These are phyloP conservation scores for Neogobius melanostomus DNA, from an alignment of 2,113 vertebrate genomes.

Conservation along the genomic window DNA sequence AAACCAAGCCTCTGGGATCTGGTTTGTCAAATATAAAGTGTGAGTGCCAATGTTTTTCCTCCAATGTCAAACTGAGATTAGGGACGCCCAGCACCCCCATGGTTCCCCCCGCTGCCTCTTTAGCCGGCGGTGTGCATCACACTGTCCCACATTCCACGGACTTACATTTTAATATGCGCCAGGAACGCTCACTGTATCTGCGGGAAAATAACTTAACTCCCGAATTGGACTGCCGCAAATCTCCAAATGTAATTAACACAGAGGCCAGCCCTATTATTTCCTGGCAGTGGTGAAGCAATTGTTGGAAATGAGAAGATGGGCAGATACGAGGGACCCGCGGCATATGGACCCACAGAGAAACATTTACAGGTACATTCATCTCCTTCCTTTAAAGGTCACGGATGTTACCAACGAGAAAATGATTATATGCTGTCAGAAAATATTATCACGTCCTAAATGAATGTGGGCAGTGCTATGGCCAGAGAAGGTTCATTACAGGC, in stretches of 20 bases:
- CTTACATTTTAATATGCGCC: constrained; percentile 61
- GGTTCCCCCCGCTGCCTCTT: constrained; percentile 6
- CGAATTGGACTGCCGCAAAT: constrained; percentile 41
- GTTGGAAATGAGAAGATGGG: constrained; percentile 57
- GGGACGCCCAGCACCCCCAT: constrained; percentile 24
- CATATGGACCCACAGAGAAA: constrained; percentile 7
- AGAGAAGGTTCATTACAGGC: too few species aligned
- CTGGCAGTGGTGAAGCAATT: constrained; percentile 46
- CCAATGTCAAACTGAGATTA: constrained; percentile 29
- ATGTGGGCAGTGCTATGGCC: neutral
- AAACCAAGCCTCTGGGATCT: neutral
- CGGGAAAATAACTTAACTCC: constrained; percentile 58
- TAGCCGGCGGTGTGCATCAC: constrained; percentile 23
- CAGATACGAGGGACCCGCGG: constrained; percentile 41
- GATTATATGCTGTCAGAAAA: constrained; percentile 23
- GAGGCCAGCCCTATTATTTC: constrained; percentile 60
- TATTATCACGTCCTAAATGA: constrained; percentile 14
- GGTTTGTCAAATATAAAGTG: neutral
- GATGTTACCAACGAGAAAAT: constrained; percentile 33
- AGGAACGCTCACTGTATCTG: constrained; percentile 34
- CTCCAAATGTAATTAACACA: constrained; percentile 70
- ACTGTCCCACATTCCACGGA: constrained; percentile 28
- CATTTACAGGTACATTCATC: constrained; percentile 17
- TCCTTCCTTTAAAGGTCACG: constrained; percentile 30
- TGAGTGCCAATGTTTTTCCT: neutral